A percentile compares a stretch with the other conserved stretches of the same genome.
Evolutionary conservation across 2,888 invertebrate species (phyloP).

Genomic region (Spilarctia lutea): DNA sequence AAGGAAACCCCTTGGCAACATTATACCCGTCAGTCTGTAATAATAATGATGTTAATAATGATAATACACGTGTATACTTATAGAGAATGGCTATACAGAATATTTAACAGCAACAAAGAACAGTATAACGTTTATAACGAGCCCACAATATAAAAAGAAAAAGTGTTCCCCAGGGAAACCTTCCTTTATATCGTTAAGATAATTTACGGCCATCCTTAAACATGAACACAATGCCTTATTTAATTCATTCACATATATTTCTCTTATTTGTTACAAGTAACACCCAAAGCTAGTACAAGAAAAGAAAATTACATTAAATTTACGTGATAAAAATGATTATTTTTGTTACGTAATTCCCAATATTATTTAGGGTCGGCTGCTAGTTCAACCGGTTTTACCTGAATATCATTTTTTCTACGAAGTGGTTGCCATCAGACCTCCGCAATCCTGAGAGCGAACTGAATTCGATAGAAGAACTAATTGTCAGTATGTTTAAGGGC

Average conservation of each 20-base stretch:
- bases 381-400: too few species aligned
- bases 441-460: too few species aligned
- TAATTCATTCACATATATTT: slow-evolving; percentile 1
- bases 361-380: too few species aligned
- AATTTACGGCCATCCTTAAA: slow-evolving; percentile 20
- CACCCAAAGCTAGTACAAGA: neutral
- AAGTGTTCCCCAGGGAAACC: slow-evolving; percentile 7
- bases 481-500: too few species aligned
- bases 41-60: neutral
- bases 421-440: too few species aligned
- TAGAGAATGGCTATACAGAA: slow-evolving; percentile 2
- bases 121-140: slow-evolving; percentile 7
- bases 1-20: neutral
- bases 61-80: neutral
- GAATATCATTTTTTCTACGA: too few species aligned
- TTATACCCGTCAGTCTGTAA: neutral
- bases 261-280: slow-evolving; percentile 10
- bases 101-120: slow-evolving; percentile 2
- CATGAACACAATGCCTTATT: slow-evolving; percentile 14
- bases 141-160: slow-evolving; percentile 16
- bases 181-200: slow-evolving; percentile 13
- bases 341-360: too few species aligned
- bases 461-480: too few species aligned
- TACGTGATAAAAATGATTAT: neutral
- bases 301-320: slow-evolving; percentile 8